Evolutionary conservation across 2,888 invertebrate genomes (phyloP).

Genomic region (Iphiclides podalirius): DNA sequence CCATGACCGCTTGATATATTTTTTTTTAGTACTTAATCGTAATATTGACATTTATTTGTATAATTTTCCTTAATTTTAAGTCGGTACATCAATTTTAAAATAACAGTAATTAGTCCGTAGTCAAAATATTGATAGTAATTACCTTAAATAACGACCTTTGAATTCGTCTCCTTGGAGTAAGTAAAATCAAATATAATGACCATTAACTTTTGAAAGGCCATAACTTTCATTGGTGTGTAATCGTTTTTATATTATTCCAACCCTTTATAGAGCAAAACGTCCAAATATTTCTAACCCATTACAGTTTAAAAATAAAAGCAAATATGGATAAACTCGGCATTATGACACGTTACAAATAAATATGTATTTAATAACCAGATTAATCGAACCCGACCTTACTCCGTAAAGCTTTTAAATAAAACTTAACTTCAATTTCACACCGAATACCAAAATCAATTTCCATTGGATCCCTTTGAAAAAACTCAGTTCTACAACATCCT

Average conservation of each 20-base stretch:
- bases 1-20: no score
- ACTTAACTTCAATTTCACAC: conserved; percentile 75
- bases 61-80: no score
- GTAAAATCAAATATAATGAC: no score
- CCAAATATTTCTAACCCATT: conserved; percentile 47
- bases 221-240: neutral
- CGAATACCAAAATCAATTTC: conserved; percentile 70
- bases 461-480: conserved; percentile 46
- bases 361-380: conserved; percentile 54
- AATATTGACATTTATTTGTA: no score
- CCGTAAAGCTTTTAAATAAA: conserved; percentile 46
- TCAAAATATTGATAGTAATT: no score
- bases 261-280: conserved; percentile 33
- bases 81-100: no score
- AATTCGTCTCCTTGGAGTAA: no score
- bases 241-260: conserved; percentile 1
- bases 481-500: conserved; percentile 31
- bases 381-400: conserved; percentile 47
- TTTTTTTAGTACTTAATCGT: no score
- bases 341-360: conserved; percentile 64
- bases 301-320: conserved; percentile 42
- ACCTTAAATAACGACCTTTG: no score
- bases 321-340: conserved; percentile 38
- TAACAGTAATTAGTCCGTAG: no score
- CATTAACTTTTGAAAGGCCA: no score